Evolutionary conservation across 2,888 invertebrate genomes (phyloP), one percentile per base, ranked within the genome.

Genomic region (Watsonalla binaria): DNA sequence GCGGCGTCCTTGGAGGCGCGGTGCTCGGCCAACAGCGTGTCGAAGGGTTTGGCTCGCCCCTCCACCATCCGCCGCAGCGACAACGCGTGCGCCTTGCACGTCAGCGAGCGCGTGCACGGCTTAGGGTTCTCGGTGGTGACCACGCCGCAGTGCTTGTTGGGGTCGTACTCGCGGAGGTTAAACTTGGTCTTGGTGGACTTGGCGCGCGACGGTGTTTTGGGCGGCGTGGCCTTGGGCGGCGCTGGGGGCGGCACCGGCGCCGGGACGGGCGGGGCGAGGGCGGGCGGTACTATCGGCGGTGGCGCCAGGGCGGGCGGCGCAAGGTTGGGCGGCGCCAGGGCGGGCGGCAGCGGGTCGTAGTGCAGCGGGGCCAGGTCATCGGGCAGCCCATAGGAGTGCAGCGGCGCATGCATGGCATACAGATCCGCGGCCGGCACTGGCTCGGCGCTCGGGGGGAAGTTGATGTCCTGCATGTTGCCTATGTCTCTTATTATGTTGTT

Each of bases 81-180:
- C 63, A 95, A 86, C 15, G 95, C 93, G 76, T 93, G 93, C 45
- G 93, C 92, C 72, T 93, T 93, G 70, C 93, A 94, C 47, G 96
- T 96, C 54, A 96, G 92, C 15, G 96, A 96, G 57, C 96, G 90
- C 51, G 96, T 95, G 79, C 96, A 96, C 0, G 95, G 95, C 68
- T 94, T 94, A 5, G 92, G 91, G 59, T 92, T 93, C 62, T 94
- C 95, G 2, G 91, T 92, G 53, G 92, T 93, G 65, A 93, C 84
- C 13, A 96, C 96, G 2, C 96, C 97, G 79, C 96, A 96, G 76
- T 96, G 96, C 64, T 94, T 93, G 76, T 96, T 94, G 14, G 96
- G 94, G 80, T 96, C 95, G 83, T 95, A 96, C 75, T 95, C 95
- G 57, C 95, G 91, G 60, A 92, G 88, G 63, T 83, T 85, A 65